Conservation (phyloP, 2,113 vertebrate species). For the Acanthisitta chloris region DNA sequence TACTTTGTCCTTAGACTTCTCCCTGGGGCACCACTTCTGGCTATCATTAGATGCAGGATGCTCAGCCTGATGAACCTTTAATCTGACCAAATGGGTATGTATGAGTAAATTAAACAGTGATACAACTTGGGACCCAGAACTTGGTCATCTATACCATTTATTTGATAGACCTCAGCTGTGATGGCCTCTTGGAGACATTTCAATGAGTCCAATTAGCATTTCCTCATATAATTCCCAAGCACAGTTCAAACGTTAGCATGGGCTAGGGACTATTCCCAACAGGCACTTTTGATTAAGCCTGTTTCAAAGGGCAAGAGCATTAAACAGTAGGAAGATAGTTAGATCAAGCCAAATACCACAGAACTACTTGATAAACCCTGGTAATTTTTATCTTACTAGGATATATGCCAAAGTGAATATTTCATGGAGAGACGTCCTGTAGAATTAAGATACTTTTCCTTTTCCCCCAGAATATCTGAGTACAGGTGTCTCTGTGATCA, state of each 20-base stretch:
- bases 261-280: background rate
- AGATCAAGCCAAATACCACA: background rate
- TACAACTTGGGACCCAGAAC: background rate
- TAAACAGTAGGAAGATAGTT: background rate
- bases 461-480: background rate
- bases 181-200: slow-evolving; percentile 3
- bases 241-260: background rate
- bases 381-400: background rate
- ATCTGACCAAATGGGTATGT: slow-evolving; percentile 11
- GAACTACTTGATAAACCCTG: background rate
- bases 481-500: background rate
- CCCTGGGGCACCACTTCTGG: background rate
- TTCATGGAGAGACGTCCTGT: background rate
- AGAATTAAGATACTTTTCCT: background rate
- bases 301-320: background rate
- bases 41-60: slow-evolving; percentile 32
- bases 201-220: background rate
- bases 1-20: background rate
- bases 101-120: slow-evolving; percentile 6
- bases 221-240: background rate
- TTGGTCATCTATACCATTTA: background rate
- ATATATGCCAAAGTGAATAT: background rate
- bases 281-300: background rate
- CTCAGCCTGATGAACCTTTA: slow-evolving; percentile 20
- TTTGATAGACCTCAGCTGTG: background rate